A percentile compares a stretch with the other conserved stretches of the same genome.
Evolutionary conservation across 2,797 vertebrate genomes (phyloP).

Genomic region (Propithecus perrieri): DNA sequence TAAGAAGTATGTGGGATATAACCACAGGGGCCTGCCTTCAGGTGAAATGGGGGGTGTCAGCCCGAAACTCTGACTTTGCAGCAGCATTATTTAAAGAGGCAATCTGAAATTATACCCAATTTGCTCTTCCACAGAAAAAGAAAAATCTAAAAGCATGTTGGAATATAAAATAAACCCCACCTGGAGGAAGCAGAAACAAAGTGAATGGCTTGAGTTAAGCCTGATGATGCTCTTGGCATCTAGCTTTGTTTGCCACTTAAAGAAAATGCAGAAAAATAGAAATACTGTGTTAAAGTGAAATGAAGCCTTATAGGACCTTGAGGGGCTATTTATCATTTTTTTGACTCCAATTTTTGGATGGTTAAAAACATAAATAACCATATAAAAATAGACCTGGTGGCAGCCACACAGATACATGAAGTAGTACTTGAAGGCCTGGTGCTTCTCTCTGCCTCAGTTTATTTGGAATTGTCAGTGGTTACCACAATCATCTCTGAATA

Average conservation of each 20-base stretch:
- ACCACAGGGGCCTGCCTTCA: neutral
- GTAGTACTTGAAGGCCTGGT: neutral
- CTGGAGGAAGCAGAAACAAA: neutral
- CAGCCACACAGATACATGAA: neutral
- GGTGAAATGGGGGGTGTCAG: neutral
- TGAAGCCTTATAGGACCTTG: neutral
- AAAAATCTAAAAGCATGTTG: neutral
- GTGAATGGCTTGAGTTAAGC: neutral
- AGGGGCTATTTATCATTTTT: neutral
- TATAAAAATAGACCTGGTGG: neutral
- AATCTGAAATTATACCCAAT: neutral
- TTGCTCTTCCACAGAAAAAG: neutral
- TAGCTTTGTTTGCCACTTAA: neutral
- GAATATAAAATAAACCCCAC: neutral
- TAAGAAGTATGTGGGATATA: neutral
- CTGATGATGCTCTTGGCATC: neutral
- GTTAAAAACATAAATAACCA: neutral
- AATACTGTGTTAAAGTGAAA: neutral
- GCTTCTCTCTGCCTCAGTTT: neutral
- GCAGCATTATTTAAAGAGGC: neutral
- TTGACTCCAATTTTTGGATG: neutral
- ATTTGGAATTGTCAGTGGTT: neutral
- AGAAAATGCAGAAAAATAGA: neutral
- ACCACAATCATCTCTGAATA: neutral
- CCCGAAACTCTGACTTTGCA: neutral